These are phyloP conservation scores for Mythimna albipuncta DNA, from an alignment of 2,888 invertebrate species.

Conservation along the genomic window DNA sequence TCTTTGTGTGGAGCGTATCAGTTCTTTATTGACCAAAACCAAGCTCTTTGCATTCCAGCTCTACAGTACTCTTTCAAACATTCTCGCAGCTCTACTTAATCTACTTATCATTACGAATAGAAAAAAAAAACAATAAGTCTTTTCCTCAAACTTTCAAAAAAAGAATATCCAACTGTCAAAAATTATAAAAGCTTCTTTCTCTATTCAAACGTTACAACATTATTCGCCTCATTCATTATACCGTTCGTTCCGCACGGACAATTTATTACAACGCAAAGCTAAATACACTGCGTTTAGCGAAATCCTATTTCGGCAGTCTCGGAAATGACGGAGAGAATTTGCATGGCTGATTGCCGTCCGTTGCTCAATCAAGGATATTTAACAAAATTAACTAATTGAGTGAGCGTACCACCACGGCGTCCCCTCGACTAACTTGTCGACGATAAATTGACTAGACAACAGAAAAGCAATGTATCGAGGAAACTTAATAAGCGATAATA, in stretches of 20 bases:
- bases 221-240: constrained; percentile 62
- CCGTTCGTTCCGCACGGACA: constrained; percentile 66
- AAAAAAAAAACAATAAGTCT: neutral
- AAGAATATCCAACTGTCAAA: constrained; percentile 43
- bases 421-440: constrained; percentile 69
- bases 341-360: constrained; percentile 90
- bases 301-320: constrained; percentile 78
- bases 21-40: too few species aligned
- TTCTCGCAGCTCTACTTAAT: neutral
- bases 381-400: constrained; percentile 90
- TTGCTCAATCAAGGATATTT: constrained; percentile 90
- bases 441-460: constrained; percentile 82
- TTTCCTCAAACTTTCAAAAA: constrained; percentile 9
- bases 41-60: too few species aligned
- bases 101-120: neutral
- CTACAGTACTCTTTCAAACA: too few species aligned
- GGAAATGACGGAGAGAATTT: constrained; percentile 84
- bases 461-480: constrained; percentile 81
- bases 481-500: constrained; percentile 83
- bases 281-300: constrained; percentile 75
- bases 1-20: too few species aligned
- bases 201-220: constrained; percentile 63
- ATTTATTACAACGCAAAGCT: constrained; percentile 69
- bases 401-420: constrained; percentile 80
- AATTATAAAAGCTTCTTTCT: constrained; percentile 48